Evolutionary conservation across 2,888 invertebrate genomes (phyloP), one percentile per base, ranked within the genome.

Genomic region (Idaea aversata): DNA sequence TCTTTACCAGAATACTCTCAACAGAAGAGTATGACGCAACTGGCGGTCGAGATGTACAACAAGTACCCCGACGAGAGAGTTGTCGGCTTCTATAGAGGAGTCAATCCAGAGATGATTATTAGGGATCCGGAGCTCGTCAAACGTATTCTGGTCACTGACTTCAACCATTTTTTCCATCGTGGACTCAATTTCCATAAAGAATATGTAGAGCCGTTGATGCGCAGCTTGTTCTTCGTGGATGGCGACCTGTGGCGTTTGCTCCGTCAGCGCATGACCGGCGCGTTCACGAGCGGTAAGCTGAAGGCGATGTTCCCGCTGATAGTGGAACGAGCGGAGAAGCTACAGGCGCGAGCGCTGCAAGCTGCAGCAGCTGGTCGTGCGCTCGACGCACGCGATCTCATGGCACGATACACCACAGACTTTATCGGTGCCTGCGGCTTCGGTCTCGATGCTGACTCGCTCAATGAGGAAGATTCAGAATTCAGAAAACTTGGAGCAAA

Each of bases 271-370:
- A 82, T 90, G 77, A 88, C 88, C 34, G 85, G 88, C 3, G 85
- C 88, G 1, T 89, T 89, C 72, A 83, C 86, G 6, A 83, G 82
- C 62, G 86, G 87, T 34, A 88, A 87, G 75, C 77, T 88, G 62
- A 81, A 80, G 61, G 86, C 84, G 34, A 89, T 89, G 89, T 88
- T 88, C 69, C 88, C 87, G 15, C 77, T 89, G 65, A 80, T 88
- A 25, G 78, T 82, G 63, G 84, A 84, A 69, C 81, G 87, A 35
- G 85, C 87, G 5, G 84, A 85, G 73, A 72, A 74, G 38, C 74
- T 90, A 65, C 84, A 82, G 67, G 62, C 69, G 15, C 79, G 83
- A 5, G 76, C 83, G 15, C 73, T 77, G 0, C 61, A 65, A 15
- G 77, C 78, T 16, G 81, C 83, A 58, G 70, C 74, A 35, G 62